A percentile compares a stretch with the other conserved stretches of the same genome.
These are phyloP conservation scores for Sciurus vulgaris DNA, from an alignment of 2,797 vertebrate genomes.

Conservation along the genomic window DNA sequence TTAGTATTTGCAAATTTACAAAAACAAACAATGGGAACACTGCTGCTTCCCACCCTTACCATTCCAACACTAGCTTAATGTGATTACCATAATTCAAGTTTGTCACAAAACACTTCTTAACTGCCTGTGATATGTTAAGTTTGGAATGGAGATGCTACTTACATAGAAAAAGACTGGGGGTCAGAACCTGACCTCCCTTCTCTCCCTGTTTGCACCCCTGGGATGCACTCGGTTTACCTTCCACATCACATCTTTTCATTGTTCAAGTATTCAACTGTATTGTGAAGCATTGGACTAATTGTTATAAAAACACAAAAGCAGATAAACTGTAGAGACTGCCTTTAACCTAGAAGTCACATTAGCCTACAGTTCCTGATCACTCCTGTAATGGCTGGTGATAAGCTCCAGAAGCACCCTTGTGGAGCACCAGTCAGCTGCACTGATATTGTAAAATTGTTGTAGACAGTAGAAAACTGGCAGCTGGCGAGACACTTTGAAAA, in stretches of 20 bases:
- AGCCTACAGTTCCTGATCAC: slow-evolving; percentile 4
- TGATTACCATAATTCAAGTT: slow-evolving; percentile 20
- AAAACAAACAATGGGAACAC: background rate
- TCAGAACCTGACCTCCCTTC: background rate
- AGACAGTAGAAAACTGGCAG: background rate
- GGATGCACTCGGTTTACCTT: background rate
- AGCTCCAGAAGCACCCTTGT: background rate
- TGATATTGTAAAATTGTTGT: background rate
- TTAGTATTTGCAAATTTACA: background rate
- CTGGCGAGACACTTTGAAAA: background rate
- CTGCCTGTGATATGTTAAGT: background rate
- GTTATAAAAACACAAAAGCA: slow-evolving; percentile 55
- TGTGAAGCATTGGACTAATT: slow-evolving; percentile 4
- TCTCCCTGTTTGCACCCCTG: background rate
- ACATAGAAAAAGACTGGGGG: background rate
- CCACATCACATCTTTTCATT: background rate
- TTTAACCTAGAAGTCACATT: slow-evolving; percentile 34
- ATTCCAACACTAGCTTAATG: background rate
- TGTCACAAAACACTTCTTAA: background rate
- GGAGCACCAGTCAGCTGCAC: background rate
- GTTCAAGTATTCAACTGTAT: background rate
- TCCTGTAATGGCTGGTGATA: background rate
- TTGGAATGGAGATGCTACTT: background rate
- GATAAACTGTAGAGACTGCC: background rate
- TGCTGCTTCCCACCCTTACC: background rate